phyloP scores from a whole-genome alignment of 2,888 invertebrate species.

The Drosophila tripunctata region DNA sequence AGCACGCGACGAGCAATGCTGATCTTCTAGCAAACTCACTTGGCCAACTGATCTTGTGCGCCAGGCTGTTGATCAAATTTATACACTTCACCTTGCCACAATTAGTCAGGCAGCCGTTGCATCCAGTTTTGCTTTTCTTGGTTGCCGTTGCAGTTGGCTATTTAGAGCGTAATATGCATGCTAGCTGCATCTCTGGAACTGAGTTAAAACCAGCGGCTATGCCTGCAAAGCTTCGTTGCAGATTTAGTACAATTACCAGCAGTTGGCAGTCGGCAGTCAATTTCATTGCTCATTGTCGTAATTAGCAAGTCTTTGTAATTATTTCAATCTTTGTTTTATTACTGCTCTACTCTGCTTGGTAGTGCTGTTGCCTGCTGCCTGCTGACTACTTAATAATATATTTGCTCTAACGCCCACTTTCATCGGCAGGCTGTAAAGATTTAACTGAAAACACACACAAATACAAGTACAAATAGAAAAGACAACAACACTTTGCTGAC shows the following conservation, averaged over 20 bases:
- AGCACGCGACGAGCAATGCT: slow-evolving; percentile 15
- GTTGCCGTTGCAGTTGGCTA: slow-evolving; percentile 58
- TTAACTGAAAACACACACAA: background rate
- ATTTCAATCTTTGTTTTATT: slow-evolving; percentile 47
- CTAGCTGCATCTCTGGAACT: slow-evolving; percentile 47
- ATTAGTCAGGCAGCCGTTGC: slow-evolving; percentile 76
- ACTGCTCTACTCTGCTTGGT: slow-evolving; percentile 4
- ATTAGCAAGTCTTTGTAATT: slow-evolving; percentile 74
- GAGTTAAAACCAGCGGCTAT: slow-evolving; percentile 31
- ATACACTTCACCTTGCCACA: slow-evolving; percentile 79
- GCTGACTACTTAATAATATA: slow-evolving; percentile 53
- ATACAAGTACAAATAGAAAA: background rate
- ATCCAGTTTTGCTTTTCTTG: slow-evolving; percentile 67
- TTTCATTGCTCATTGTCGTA: slow-evolving; percentile 71
- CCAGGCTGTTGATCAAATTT: slow-evolving; percentile 70
- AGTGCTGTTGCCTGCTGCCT: slow-evolving; percentile 5
- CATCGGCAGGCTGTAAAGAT: slow-evolving; percentile 58
- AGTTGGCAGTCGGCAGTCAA: slow-evolving; percentile 43
- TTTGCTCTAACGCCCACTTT: slow-evolving; percentile 77
- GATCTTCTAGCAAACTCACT: slow-evolving; percentile 55
- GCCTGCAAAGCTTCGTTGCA: slow-evolving; percentile 81
- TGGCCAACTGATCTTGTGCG: slow-evolving; percentile 81
- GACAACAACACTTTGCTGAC: background rate
- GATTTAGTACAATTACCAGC: slow-evolving; percentile 78
- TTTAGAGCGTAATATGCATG: slow-evolving; percentile 81